Evolutionary conservation across 2,888 invertebrate genomes (phyloP).

Genomic region (Syrista parreyssii): DNA sequence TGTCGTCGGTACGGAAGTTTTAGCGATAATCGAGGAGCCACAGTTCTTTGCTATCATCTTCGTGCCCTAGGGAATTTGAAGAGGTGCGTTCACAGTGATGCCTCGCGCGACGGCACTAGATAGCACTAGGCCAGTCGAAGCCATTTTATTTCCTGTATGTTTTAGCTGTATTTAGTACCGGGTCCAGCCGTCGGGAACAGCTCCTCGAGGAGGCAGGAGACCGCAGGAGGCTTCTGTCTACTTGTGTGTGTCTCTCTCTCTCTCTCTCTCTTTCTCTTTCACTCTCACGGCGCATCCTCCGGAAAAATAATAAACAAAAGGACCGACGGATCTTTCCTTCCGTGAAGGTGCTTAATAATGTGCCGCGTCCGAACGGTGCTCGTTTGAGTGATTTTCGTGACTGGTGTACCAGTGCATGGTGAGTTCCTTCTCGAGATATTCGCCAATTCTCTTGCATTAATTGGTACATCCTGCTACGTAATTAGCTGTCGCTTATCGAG

Average conservation of each 20-base stretch:
- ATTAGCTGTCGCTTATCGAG: too few species aligned
- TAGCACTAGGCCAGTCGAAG: background rate
- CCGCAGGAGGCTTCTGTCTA: background rate
- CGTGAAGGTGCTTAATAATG: conserved; percentile 35
- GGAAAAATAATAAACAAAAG: conserved; percentile 54
- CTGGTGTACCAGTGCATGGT: conserved; percentile 36
- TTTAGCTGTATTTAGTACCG: background rate
- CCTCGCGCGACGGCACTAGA: background rate
- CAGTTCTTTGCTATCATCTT: background rate
- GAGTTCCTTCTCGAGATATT: conserved; percentile 28
- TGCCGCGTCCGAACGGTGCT: conserved; percentile 33
- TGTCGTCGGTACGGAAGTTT: background rate
- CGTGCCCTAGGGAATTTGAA: background rate
- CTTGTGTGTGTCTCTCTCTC: too few species aligned
- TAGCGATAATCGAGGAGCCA: background rate
- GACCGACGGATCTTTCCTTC: conserved; percentile 40
- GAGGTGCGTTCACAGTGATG: background rate
- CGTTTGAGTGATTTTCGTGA: conserved; percentile 38
- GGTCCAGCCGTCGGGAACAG: background rate
- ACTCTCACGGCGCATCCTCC: conserved; percentile 33
- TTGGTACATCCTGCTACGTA: too few species aligned
- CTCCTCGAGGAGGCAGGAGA: background rate
- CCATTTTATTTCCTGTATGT: background rate
- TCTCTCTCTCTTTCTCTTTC: too few species aligned
- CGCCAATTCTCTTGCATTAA: background rate